Conservation (phyloP, 2,888 invertebrate species). For the Ceratothoa steindachneri region DNA sequence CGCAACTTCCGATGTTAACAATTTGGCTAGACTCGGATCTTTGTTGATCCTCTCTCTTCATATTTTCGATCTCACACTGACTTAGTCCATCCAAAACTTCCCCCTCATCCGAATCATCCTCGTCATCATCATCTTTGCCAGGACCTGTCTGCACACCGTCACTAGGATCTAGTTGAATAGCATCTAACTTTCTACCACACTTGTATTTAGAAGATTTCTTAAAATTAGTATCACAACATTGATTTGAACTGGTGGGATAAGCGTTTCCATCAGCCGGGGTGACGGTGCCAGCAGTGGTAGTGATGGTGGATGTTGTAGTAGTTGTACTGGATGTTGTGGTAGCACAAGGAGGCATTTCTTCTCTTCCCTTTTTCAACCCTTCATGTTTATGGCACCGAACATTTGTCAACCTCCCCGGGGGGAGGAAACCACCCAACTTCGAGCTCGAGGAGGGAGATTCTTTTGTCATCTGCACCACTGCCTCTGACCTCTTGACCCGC, state of each 20-base stretch:
- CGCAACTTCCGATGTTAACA: too few species aligned
- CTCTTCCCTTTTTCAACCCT: background rate
- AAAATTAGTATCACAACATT: constrained; percentile 8
- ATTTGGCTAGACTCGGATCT: background rate
- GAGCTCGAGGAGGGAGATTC: too few species aligned
- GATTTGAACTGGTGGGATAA: constrained; percentile 13
- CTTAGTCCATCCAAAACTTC: background rate
- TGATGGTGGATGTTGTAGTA: too few species aligned
- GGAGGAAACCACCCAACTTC: too few species aligned
- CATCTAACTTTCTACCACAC: background rate
- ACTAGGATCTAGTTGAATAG: too few species aligned
- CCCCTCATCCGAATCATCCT: constrained; percentile 6
- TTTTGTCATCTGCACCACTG: too few species aligned
- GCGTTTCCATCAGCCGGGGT: background rate
- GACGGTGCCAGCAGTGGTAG: too few species aligned
- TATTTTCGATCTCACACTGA: background rate
- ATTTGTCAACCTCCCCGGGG: too few species aligned
- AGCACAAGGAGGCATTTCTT: too few species aligned
- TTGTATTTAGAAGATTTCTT: background rate
- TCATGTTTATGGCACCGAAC: background rate
- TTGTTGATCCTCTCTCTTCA: background rate
- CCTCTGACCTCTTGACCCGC: background rate
- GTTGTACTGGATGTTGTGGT: too few species aligned
- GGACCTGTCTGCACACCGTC: too few species aligned
- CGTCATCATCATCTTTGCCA: background rate